A percentile compares a stretch with the other conserved stretches of the same genome.
These are phyloP conservation scores for Capitella teleta DNA, from an alignment of 1,140 invertebrate species.

Conservation along the genomic window DNA sequence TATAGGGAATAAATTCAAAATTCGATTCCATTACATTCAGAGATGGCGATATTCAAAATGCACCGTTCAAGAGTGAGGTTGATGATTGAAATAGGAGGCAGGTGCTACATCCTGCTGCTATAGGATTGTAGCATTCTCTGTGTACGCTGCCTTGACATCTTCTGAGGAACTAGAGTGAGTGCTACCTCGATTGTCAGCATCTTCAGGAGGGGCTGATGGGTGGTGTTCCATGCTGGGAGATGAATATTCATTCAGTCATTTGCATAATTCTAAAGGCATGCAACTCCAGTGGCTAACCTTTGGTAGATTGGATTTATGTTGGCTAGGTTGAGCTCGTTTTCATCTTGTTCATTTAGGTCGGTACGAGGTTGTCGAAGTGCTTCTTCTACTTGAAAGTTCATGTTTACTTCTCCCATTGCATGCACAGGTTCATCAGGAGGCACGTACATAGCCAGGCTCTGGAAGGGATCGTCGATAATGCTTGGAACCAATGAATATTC, in stretches of 20 bases:
- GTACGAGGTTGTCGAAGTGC: not conserved
- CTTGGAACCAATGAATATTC: not conserved
- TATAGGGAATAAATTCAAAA: no score
- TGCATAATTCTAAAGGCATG: not conserved
- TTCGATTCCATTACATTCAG: no score
- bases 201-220: not conserved
- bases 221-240: not conserved
- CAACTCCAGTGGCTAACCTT: not conserved
- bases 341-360: not conserved
- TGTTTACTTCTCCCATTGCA: constrained; percentile 19
- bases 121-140: not conserved
- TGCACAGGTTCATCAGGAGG: constrained; percentile 27
- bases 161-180: not conserved
- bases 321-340: not conserved
- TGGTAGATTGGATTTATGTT: constrained; percentile 7
- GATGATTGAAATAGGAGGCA: no score
- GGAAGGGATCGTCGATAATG: not conserved
- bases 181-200: not conserved
- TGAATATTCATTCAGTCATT: not conserved
- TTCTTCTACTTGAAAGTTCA: constrained; percentile 5
- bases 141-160: not conserved
- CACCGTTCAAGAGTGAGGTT: no score
- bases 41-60: no score
- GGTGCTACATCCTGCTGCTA: not conserved
- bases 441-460: constrained; percentile 33